Evolutionary conservation across 2,797 vertebrate species (phyloP), one percentile per base, ranked within the genome.

Genomic region (Echiichthys vipera): DNA sequence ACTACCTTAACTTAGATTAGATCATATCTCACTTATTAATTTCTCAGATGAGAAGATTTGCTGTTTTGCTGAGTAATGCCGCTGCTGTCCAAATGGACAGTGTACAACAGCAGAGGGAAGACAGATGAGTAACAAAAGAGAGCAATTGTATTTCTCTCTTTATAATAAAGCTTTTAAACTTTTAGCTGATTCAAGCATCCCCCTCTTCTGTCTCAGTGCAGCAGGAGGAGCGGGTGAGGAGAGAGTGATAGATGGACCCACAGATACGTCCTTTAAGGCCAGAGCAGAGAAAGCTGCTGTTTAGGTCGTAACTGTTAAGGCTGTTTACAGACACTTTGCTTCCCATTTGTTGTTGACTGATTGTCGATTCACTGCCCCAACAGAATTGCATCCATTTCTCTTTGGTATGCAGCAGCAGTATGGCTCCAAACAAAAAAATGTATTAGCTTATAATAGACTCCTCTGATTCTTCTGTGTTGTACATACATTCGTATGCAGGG

Each of bases 141-240:
- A 77, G 74, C 79, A 87, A 90, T 91, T 85, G 76, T 88, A 83
- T 93, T 92, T 91, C 85, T n/a, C 77, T 80, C 87, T 88, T 90
- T 56, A 89, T 84, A 88, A 88, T 87, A 86, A 92, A 88, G 86
- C 88, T 92, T 92, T 92, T 89, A 91, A 91, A 92, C 77, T 91
- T 92, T 93, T 90, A 92, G 90, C 91, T 88, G 92, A 92, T 92
- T 93, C 87, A 88, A 88, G 88, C 80, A 66, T 84, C 70, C 63
- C 58, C 43, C 62, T 36, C 37, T 49, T 67, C 49, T 77, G 69
- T 81, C 77, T 86, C 37, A 2, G 29, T 36, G 61, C 69, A 27
- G 72, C 59, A 7, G 68, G 63, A 65, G 68, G 65, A 78, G 71
- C 34, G 65, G 78, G 83, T 80, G 90, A 81, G 84, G 83, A 84